A percentile compares a stretch with the other conserved stretches of the same genome.
Evolutionary conservation across 2,888 invertebrate genomes (phyloP).

Genomic region (Pyrrhosoma nymphula): DNA sequence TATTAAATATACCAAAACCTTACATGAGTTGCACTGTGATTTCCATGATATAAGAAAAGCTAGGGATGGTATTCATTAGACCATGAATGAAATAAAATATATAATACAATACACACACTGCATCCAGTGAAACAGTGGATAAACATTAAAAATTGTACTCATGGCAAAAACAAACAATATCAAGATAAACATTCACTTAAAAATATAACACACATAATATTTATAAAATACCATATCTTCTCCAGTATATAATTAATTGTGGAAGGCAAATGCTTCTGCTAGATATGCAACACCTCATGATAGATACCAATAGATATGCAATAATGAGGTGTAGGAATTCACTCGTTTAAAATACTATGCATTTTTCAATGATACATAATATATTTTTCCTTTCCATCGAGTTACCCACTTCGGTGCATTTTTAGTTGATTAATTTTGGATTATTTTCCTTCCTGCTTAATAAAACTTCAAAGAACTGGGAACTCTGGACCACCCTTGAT

Average conservation of each 20-base stretch:
- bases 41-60: neutral
- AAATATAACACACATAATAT: slow-evolving; percentile 15
- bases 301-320: too few species aligned
- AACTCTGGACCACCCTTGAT: too few species aligned
- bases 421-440: too few species aligned
- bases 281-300: slow-evolving; percentile 37
- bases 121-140: neutral
- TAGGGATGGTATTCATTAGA: neutral
- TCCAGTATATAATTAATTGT: neutral
- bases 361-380: too few species aligned
- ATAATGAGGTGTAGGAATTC: neutral
- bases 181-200: slow-evolving; percentile 18
- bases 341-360: neutral
- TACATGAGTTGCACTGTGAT: neutral
- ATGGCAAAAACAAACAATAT: neutral
- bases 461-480: too few species aligned
- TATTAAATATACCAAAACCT: slow-evolving; percentile 21
- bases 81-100: slow-evolving; percentile 24
- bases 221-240: slow-evolving; percentile 23
- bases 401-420: neutral
- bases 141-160: neutral
- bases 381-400: neutral
- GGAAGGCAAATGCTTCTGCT: slow-evolving; percentile 31
- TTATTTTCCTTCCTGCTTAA: too few species aligned
- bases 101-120: neutral